These are phyloP conservation scores for Tetraodon nigroviridis DNA, from an alignment of 2,113 vertebrate genomes.

Conservation along the genomic window DNA sequence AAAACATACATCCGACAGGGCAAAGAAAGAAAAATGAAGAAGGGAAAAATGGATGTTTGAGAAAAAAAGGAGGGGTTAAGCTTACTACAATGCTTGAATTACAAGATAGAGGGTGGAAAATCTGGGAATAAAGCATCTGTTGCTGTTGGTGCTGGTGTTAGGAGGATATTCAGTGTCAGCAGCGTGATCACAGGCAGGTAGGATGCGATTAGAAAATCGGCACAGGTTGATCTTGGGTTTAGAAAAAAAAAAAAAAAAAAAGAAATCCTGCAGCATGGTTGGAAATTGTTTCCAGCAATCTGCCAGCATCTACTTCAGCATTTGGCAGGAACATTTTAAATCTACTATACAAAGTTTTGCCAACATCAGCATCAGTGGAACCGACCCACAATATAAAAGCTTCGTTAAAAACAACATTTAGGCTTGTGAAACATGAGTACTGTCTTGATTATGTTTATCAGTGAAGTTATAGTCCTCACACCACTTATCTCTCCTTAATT, in stretches of 20 bases:
- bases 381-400: too few relatives aligned
- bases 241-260: not conserved
- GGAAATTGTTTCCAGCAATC: constrained; percentile 2
- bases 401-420: too few relatives aligned
- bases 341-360: not conserved
- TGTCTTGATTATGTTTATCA: too few relatives aligned
- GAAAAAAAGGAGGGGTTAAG: constrained; percentile 52
- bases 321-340: not conserved
- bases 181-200: constrained; percentile 22
- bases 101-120: constrained; percentile 56
- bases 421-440: too few relatives aligned
- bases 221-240: not conserved
- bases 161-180: constrained; percentile 40
- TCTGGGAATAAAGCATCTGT: constrained; percentile 46
- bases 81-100: constrained; percentile 61
- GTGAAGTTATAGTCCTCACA: too few relatives aligned
- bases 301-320: not conserved
- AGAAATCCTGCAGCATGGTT: constrained; percentile 4
- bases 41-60: constrained; percentile 46
- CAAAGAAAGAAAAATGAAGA: constrained; percentile 47
- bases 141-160: constrained; percentile 39
- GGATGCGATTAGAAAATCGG: constrained; percentile 37
- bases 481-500: too few relatives aligned
- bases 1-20: constrained; percentile 64
- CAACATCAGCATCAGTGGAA: too few relatives aligned